Conservation (phyloP, 2,797 vertebrate species). For the Enteromius treurensis region DNA sequence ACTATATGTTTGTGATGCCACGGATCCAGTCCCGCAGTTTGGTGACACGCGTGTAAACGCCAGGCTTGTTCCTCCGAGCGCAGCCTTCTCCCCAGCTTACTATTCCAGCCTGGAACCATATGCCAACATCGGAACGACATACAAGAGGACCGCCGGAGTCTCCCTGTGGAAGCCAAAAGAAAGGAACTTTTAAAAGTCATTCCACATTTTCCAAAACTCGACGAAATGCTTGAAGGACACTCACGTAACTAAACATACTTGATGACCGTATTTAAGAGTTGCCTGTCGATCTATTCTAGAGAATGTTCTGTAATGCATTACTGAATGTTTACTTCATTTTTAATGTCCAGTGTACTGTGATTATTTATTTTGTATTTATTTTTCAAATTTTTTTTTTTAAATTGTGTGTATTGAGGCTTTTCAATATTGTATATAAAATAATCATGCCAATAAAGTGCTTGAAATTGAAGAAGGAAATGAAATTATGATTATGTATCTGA, state of each 20-base stretch:
- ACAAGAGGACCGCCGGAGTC: slow-evolving; percentile 82
- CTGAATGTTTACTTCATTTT: slow-evolving; percentile 25
- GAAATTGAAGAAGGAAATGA: neutral
- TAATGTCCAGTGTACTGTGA: neutral
- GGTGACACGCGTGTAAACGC: slow-evolving; percentile 78
- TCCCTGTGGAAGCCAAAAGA: slow-evolving; percentile 68
- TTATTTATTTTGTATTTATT: slow-evolving; percentile 17
- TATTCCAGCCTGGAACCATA: slow-evolving; percentile 83
- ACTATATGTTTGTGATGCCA: slow-evolving; percentile 57
- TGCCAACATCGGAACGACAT: slow-evolving; percentile 78
- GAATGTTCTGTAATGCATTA: slow-evolving; percentile 4
- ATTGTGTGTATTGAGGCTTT: neutral
- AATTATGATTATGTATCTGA: neutral
- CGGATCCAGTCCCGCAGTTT: slow-evolving; percentile 78
- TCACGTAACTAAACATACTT: neutral
- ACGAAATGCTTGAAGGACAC: slow-evolving; percentile 31
- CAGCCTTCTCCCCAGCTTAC: slow-evolving; percentile 86
- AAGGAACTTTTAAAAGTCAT: neutral
- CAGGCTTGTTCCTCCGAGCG: slow-evolving; percentile 79
- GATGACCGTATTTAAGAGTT: slow-evolving; percentile 22
- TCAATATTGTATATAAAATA: slow-evolving; percentile 36
- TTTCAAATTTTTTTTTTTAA: neutral
- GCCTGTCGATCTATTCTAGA: slow-evolving; percentile 18
- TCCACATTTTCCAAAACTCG: neutral
- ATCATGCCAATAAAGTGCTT: slow-evolving; percentile 35